A percentile compares a stretch with the other conserved stretches of the same genome.
phyloP scores from a whole-genome alignment of 2,797 vertebrate species.

The Silurus lanzhouensis region DNA sequence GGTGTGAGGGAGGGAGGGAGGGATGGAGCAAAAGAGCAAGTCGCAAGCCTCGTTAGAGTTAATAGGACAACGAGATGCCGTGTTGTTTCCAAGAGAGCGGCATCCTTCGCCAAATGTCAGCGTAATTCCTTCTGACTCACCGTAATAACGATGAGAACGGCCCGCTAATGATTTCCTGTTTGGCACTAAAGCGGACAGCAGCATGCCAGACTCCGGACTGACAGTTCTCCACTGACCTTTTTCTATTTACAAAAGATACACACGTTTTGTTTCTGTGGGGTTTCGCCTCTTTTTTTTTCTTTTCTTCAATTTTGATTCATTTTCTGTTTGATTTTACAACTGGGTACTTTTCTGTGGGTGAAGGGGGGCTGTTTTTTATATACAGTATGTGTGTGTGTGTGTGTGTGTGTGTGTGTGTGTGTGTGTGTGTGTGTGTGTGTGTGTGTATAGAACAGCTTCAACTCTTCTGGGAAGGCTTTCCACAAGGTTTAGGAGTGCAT shows the following conservation, averaged over 20 bases:
- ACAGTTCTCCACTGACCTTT: constrained; percentile 11
- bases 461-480: no score
- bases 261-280: background rate
- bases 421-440: no score
- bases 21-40: background rate
- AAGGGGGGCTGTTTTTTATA: no score
- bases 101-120: constrained; percentile 52
- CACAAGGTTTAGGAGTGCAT: no score
- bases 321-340: no score
- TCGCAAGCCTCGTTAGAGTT: constrained; percentile 34
- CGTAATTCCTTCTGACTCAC: constrained; percentile 41
- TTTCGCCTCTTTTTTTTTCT: background rate
- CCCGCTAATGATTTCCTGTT: constrained; percentile 25
- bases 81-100: constrained; percentile 41
- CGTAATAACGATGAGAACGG: constrained; percentile 21
- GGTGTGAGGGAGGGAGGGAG: background rate
- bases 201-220: background rate
- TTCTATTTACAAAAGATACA: constrained; percentile 11
- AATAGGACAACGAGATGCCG: constrained; percentile 40
- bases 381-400: no score
- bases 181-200: background rate
- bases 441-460: no score
- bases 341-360: no score
- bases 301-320: background rate
- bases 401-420: no score